Base-by-base conservation (phyloP, 2,113 vertebrate species). In the Eonycteris spelaea region DNA sequence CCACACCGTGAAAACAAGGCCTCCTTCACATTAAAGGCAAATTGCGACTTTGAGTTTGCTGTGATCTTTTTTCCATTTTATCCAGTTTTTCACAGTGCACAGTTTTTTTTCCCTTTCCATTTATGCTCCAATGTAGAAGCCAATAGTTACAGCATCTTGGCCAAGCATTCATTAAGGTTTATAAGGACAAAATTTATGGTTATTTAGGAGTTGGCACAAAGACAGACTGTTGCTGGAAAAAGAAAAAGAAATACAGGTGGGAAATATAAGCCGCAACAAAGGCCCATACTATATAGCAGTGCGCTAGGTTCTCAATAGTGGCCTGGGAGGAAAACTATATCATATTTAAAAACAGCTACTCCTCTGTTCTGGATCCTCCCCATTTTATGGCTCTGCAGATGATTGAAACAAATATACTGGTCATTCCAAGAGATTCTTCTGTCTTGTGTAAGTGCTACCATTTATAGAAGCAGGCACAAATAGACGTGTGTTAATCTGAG, bases 131-230 rank as follows among this genome's bases (percentile, higher is more conserved):
- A 97, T 63, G 95, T 97, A 95, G 97, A 98, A 98, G 98, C 98
- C 98, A 98, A 98, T 97, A 98, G 98, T 98, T 98, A 98, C 94
- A 98, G 97, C 97, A 96, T 98, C 97, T 96, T 98, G 97, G 98
- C 98, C 98, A 98, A 98, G 96, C 92, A 98, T 98, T 98, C 98
- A 98, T 98, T 98, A 98, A 95, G 65, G 97, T 98, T 99, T 98
- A 98, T 98, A 98, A 98, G 98, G 98, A 98, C 97, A 95, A 98
- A 98, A 98, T 98, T 98, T 98, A 98, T 98, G 95, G 97, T 97
- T 98, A 98, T 98, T 98, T 98, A 98, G 97, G 89, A 97, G 95
- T 75, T 98, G 98, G 98, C 98, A 98, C 90, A 98, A 97, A 98
- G 96, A 83, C 90, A 94, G 67, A 59, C 97, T 98, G 97, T 97